Evolutionary conservation across 2,113 vertebrate species (phyloP), one percentile per base, ranked within the genome.

Genomic region (Perccottus glenii): DNA sequence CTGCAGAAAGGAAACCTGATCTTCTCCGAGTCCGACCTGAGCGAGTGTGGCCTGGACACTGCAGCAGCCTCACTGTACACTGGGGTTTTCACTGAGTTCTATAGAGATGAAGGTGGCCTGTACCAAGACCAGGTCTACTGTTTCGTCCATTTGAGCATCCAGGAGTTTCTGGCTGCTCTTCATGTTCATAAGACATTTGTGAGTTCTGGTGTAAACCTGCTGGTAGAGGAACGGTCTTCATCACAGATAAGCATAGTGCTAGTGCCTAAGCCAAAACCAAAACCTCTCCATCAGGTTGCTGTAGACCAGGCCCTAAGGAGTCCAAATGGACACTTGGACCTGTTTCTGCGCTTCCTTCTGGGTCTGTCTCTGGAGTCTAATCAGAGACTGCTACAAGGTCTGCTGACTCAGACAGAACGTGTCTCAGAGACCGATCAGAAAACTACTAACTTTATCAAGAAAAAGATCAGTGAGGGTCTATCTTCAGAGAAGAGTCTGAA

Each of bases 91-190:
- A 76, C 73, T 14, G 60, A 70, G 53, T 38, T 76, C 47, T 76
- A 64, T 36, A 70, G 53, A 55, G 61, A 70, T 19, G 67, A 77
- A 35, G 60, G 65, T 0, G n/a, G n/a, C n/a, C 38, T 65, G 32
- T 44, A 68, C 76, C 69, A 64, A 64, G 44, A 67, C 40, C 72
- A 47, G 52, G 51, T 72, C 15, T 73, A 72, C 52, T 53, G 64
- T 52, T 82, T 82, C 8, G 10, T 83, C 60, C 81, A 83, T 55
- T 67, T 75, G 70, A 75, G 42, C 16, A 57, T 83, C 57, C 81
- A 83, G 48, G 81, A 83, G 73, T 83, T 83, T 73, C 57, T 83
- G 61, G 81, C 81, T 67, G 76, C 81, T 76, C 72, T 83, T 69
- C 52, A 83, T 40, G 81, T 79, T 32, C 76, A 83, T 66, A 55